A percentile compares a stretch with the other conserved stretches of the same genome.
Conservation (phyloP, 2,113 vertebrate genomes). For the Rhea americana region DNA sequence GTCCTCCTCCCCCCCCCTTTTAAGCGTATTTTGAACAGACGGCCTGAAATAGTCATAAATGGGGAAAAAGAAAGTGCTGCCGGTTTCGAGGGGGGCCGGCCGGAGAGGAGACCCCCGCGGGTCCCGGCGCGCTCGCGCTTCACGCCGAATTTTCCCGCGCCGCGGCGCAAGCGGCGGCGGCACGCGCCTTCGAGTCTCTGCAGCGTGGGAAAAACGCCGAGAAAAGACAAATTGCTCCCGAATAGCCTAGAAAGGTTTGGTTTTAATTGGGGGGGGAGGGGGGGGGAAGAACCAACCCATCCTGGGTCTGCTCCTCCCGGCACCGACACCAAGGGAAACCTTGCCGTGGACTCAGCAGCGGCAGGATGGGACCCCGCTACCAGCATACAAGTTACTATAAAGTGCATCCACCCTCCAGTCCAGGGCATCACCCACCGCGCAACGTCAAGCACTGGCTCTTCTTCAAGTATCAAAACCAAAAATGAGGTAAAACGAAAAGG, state of each 20-base stretch:
- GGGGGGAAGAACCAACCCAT: background rate
- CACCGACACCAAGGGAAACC: background rate
- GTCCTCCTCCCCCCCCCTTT: rapidly evolving
- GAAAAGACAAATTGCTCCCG: constrained; percentile 8
- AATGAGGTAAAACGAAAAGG: constrained; percentile 67
- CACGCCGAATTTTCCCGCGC: background rate
- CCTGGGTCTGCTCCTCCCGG: background rate
- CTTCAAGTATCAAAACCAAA: constrained; percentile 68
- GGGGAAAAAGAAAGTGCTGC: background rate
- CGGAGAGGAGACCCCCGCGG: no score
- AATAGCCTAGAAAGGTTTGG: background rate
- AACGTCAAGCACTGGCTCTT: constrained; percentile 8
- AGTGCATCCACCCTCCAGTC: constrained; percentile 65
- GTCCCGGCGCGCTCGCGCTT: background rate
- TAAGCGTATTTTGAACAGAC: background rate
- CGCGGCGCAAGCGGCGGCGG: background rate
- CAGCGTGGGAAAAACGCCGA: background rate
- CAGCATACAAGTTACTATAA: background rate
- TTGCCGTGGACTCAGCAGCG: background rate
- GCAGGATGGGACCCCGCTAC: background rate
- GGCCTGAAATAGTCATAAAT: background rate
- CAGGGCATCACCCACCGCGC: constrained; percentile 13
- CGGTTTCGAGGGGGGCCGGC: background rate
- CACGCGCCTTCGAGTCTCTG: background rate
- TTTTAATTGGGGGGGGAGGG: no score